These are phyloP conservation scores for Torymus texanus DNA, from an alignment of 2,888 invertebrate genomes.

Conservation along the genomic window DNA sequence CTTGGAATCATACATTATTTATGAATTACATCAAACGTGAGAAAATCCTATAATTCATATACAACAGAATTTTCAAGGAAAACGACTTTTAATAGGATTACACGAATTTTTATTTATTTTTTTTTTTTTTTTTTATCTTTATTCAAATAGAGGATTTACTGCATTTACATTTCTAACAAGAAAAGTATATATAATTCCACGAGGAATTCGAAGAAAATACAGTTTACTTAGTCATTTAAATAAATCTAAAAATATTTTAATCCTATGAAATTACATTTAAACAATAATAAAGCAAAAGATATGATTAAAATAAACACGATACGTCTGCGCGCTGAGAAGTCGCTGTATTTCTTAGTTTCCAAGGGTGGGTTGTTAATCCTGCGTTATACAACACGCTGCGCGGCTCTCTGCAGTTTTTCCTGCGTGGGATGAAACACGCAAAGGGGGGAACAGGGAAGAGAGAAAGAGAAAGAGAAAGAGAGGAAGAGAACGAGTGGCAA, in stretches of 20 bases:
- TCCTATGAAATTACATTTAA: background rate
- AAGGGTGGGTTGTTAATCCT: slow-evolving; percentile 54
- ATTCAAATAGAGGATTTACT: too few species aligned
- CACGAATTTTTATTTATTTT: too few species aligned
- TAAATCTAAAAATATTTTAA: slow-evolving; percentile 5
- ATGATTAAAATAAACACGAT: slow-evolving; percentile 12
- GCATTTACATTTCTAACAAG: too few species aligned
- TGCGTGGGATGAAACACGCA: slow-evolving; percentile 49
- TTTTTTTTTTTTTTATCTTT: too few species aligned
- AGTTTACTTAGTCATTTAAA: background rate
- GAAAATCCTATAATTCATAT: background rate
- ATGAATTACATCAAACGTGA: background rate
- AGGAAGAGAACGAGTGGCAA: background rate
- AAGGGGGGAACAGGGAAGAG: slow-evolving; percentile 2
- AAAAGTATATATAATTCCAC: too few species aligned
- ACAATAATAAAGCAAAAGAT: slow-evolving; percentile 13
- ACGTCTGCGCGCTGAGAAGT: background rate
- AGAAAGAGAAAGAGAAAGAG: background rate
- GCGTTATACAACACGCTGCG: slow-evolving; percentile 26
- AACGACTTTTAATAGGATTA: background rate
- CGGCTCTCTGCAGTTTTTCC: slow-evolving; percentile 41
- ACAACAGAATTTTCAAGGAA: background rate
- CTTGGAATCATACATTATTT: background rate
- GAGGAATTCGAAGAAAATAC: too few species aligned
- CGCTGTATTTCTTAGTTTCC: slow-evolving; percentile 46